Percentiles rank a stretch among this genome's conserved stretches.
These are phyloP conservation scores for Hyperopisus bebe DNA, from an alignment of 2,113 vertebrate genomes.

Conservation along the genomic window DNA sequence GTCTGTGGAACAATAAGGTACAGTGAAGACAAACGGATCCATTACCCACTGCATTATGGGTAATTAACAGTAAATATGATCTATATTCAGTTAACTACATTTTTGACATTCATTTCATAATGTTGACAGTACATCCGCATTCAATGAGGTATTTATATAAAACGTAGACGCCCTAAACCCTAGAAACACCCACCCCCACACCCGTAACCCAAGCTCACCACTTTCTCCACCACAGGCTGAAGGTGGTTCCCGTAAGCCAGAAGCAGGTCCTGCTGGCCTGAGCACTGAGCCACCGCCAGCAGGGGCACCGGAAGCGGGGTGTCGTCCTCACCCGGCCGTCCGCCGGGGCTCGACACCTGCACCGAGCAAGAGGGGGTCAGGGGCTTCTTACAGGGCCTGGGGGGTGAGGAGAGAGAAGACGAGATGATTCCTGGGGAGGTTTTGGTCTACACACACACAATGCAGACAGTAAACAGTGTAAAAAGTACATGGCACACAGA, in stretches of 20 bases:
- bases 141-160: not conserved
- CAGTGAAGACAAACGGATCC: not conserved
- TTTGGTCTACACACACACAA: not conserved
- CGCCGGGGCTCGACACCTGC: slow-evolving; percentile 78
- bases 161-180: not conserved
- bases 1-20: slow-evolving; percentile 51
- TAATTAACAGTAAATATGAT: not conserved
- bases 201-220: not conserved
- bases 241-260: slow-evolving; percentile 84
- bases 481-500: not conserved
- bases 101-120: not conserved
- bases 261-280: slow-evolving; percentile 66
- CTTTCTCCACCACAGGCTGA: slow-evolving; percentile 77
- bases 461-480: not conserved
- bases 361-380: slow-evolving; percentile 78
- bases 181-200: not conserved
- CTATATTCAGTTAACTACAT: not conserved
- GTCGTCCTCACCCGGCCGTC: slow-evolving; percentile 47
- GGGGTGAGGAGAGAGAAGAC: not conserved
- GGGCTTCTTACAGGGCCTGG: slow-evolving; percentile 90
- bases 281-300: slow-evolving; percentile 71
- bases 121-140: not conserved
- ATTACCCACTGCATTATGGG: not conserved
- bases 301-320: slow-evolving; percentile 78
- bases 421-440: not conserved